Evolutionary conservation across 64 coral and sea anemone species (phyloP), one percentile per base, ranked within the genome.

Genomic region (Exaiptasia diaphana): DNA sequence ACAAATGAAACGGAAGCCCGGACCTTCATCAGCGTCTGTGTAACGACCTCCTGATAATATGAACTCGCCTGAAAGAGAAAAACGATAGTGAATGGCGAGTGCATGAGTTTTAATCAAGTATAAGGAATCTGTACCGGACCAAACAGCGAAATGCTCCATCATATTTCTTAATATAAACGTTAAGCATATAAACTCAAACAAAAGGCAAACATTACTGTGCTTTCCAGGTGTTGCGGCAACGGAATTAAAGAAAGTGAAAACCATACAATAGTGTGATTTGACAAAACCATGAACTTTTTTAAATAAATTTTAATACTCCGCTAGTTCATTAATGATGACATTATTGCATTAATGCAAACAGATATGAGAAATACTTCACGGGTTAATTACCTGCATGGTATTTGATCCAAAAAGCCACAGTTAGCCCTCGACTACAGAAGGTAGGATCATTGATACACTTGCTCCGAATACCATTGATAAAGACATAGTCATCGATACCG

Each of bases 361-460:
- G n/a, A n/a, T n/a, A n/a, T n/a, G n/a, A n/a, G n/a, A n/a, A n/a
- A n/a, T n/a, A n/a, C n/a, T n/a, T n/a, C n/a, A n/a, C n/a, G n/a
- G n/a, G n/a, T n/a, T n/a, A n/a, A n/a, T 65, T 83, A 94, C 91
- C 91, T 79, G 15, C 14, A 0, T 33, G 49, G 14, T 89, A 94
- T 43, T 80, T 89, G 9, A 94, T 78, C 91, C 91, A 94, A 54
- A 94, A 94, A 8, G 91, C 86, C 22, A 94, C 74, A 20, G 91
- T 68, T 42, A 94, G 56, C 0, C 91, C 91, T 7, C 85, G 54
- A 23, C 21, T 73, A 18, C 91, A 94, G 3, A 69, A 18, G 1
- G 73, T 80, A 12, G 86, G 91, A 44, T 94, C 73, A 45, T 54
- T 83, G 24, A 94, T 80, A 32, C 91, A 94, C 13, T 73, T 53